Evolutionary conservation across 2,113 vertebrate genomes (phyloP).

Genomic region (Brienomyrus brachyistius): DNA sequence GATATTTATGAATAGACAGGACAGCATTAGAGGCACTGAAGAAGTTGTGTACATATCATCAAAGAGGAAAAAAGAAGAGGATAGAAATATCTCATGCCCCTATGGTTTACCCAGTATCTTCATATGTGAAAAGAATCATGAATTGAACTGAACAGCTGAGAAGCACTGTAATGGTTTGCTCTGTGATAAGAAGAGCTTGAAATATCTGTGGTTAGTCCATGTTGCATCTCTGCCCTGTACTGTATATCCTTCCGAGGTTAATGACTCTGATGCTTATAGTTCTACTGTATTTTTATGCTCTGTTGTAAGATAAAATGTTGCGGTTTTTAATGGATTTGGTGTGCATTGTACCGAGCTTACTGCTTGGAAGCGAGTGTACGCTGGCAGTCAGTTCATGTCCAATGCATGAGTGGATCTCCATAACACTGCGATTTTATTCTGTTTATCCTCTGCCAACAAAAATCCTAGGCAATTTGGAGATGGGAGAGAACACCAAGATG

Average conservation of each 20-base stretch:
- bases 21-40: not conserved
- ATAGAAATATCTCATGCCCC: not conserved
- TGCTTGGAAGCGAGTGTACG: not conserved
- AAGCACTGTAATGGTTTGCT: not conserved
- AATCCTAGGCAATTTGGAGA: constrained; percentile 5
- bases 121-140: not conserved
- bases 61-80: not conserved
- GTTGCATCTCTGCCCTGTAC: not conserved
- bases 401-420: constrained; percentile 1
- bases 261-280: not conserved
- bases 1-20: not conserved
- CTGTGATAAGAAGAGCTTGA: not conserved
- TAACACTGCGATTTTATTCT: not conserved
- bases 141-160: not conserved
- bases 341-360: not conserved
- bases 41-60: not conserved
- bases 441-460: constrained; percentile 19
- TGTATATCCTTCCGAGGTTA: not conserved
- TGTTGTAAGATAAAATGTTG: not conserved
- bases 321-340: not conserved
- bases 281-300: not conserved
- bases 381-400: not conserved
- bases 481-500: not conserved
- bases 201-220: not conserved
- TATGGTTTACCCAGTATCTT: not conserved